Conservation (phyloP, 1,140 invertebrate species). For the Macrosteles quadrilineatus region DNA sequence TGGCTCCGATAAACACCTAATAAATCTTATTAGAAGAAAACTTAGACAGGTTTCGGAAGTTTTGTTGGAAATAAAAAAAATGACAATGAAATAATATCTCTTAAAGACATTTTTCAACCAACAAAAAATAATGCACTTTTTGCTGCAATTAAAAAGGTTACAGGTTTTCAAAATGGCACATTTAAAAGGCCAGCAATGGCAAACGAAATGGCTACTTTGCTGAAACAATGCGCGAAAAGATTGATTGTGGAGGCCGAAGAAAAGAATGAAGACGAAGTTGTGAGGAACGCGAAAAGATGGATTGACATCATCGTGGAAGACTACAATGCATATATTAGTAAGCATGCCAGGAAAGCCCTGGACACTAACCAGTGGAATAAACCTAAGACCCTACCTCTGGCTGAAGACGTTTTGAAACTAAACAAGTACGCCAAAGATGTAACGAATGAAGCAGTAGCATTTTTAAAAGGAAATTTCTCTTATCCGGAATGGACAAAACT, state of each 20-base stretch:
- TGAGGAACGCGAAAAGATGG: not conserved
- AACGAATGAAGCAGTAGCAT: not conserved
- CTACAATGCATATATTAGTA: not conserved
- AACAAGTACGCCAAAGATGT: not conserved
- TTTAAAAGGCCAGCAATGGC: slow-evolving; percentile 12
- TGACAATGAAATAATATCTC: not conserved
- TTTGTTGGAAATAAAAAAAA: not conserved
- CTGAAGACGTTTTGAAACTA: not conserved
- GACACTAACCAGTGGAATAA: slow-evolving; percentile 7
- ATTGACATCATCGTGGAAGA: not conserved
- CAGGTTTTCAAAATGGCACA: not conserved
- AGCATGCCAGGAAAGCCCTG: not conserved
- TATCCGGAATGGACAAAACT: not conserved
- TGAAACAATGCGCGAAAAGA: slow-evolving; percentile 6
- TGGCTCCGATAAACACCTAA: not conserved
- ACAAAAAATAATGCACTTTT: not conserved
- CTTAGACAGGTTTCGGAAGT: not conserved
- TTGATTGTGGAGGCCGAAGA: not conserved
- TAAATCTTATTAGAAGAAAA: not conserved
- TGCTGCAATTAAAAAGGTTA: not conserved
- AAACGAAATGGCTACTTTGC: slow-evolving; percentile 4
- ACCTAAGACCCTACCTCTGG: not conserved
- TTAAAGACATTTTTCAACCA: not conserved
- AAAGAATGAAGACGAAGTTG: not conserved
- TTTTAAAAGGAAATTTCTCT: not conserved